These are phyloP conservation scores for Phocoena phocoena DNA, from an alignment of 2,113 vertebrate species.

Conservation along the genomic window DNA sequence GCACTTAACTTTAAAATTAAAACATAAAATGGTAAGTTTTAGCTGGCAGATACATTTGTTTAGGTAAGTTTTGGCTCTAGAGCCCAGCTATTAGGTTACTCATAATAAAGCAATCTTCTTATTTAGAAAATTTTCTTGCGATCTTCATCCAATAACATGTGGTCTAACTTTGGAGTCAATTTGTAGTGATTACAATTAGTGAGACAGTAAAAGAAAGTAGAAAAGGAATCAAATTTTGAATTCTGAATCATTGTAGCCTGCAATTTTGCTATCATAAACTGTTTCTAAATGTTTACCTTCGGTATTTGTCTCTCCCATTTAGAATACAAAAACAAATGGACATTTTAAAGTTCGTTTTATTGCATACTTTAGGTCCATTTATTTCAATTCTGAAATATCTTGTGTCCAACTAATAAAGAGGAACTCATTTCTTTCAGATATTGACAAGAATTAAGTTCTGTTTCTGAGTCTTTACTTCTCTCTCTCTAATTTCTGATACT, in stretches of 20 bases:
- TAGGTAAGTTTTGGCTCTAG: background rate
- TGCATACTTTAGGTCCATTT: background rate
- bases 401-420: background rate
- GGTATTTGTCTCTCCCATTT: background rate
- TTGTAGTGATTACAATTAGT: background rate
- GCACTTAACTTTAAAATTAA: background rate
- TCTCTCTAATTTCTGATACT: background rate
- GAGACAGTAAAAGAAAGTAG: background rate
- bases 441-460: background rate
- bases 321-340: background rate
- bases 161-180: background rate
- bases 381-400: background rate
- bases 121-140: background rate
- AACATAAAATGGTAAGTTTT: background rate
- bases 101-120: constrained; percentile 3
- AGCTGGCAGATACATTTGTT: background rate
- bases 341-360: background rate
- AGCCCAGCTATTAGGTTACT: background rate
- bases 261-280: background rate
- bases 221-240: background rate
- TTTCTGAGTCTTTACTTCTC: background rate
- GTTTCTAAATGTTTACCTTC: background rate
- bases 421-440: background rate
- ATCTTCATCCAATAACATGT: background rate
- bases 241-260: background rate